These are phyloP conservation scores for Oreochromis niloticus DNA, from an alignment of 2,113 vertebrate species.

Conservation along the genomic window DNA sequence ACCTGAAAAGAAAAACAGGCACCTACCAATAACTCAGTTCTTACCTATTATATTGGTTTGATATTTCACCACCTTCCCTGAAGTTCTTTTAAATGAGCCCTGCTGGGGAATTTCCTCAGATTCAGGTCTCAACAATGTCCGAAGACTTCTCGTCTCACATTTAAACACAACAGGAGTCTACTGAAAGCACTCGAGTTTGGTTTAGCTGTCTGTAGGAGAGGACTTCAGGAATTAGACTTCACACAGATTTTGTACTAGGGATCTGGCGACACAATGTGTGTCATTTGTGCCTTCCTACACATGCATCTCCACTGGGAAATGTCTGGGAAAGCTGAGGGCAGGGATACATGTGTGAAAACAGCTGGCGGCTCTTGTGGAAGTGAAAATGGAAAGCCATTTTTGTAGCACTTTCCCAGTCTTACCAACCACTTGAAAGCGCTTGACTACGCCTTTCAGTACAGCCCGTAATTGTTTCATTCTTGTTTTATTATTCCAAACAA, in stretches of 20 bases:
- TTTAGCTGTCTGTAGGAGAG: neutral
- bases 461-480: neutral
- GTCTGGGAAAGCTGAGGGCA: neutral
- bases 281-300: neutral
- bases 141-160: neutral
- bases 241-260: neutral
- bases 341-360: neutral
- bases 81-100: neutral
- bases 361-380: neutral
- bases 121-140: neutral
- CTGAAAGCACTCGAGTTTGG: neutral
- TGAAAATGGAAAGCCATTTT: neutral
- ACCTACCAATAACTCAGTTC: neutral
- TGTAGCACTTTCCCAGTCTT: neutral
- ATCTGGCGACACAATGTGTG: neutral
- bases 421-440: neutral
- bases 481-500: neutral
- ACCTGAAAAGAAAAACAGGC: neutral
- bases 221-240: neutral
- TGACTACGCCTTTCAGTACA: neutral
- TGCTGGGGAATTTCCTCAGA: neutral
- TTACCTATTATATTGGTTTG: neutral
- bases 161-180: neutral
- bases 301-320: neutral
- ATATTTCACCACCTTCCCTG: neutral